Evolutionary conservation across 2,113 vertebrate species (phyloP).

Genomic region (Neotragus pygmaeus): DNA sequence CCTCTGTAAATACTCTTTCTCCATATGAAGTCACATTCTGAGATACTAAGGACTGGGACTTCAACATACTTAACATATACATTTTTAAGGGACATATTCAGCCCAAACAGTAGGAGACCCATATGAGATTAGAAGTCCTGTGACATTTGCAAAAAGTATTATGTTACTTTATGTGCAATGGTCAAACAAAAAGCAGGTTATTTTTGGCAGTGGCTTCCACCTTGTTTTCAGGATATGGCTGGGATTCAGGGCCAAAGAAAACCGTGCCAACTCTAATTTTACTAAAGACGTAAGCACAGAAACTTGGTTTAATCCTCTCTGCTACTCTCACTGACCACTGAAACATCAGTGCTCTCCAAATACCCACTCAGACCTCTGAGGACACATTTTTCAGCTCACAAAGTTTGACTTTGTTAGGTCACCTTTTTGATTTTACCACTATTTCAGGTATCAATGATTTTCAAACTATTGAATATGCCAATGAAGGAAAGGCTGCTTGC

Average conservation of each 20-base stretch:
- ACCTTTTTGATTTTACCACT: neutral
- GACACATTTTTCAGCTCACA: neutral
- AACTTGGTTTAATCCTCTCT: neutral
- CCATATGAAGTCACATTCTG: neutral
- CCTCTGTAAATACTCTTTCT: neutral
- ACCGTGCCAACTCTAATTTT: neutral
- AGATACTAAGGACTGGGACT: neutral
- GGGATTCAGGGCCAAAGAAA: neutral
- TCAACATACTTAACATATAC: neutral
- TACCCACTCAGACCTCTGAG: neutral
- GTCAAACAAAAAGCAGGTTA: constrained; percentile 3
- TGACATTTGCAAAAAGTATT: neutral
- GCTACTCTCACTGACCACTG: neutral
- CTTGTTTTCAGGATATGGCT: neutral
- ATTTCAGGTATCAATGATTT: neutral
- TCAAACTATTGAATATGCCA: neutral
- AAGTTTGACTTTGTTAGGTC: neutral
- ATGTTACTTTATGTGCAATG: neutral
- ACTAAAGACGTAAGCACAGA: neutral
- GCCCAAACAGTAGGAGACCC: neutral
- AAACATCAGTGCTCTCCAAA: neutral
- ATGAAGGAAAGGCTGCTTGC: neutral
- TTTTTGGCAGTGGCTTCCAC: neutral
- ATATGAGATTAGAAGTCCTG: neutral
- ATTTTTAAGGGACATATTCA: neutral